Conservation (phyloP, 2,797 vertebrate genomes). For the Onychomys leucogaster region DNA sequence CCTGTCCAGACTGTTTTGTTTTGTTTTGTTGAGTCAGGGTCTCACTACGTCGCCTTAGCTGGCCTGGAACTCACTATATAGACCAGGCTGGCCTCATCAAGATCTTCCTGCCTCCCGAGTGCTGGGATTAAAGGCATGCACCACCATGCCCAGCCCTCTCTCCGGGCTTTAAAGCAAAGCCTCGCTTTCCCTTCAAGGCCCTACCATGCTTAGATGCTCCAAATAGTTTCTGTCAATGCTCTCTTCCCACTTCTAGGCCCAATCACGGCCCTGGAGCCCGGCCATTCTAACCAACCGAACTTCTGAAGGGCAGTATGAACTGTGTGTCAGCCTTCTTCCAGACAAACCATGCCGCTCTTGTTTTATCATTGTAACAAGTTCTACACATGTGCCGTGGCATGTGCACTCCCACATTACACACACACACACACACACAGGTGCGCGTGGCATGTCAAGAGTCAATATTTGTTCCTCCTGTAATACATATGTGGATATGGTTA, state of each 20-base stretch:
- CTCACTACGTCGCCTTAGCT: background rate
- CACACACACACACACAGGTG: too few relatives aligned
- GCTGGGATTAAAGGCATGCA: background rate
- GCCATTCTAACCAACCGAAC: background rate
- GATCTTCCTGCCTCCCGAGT: background rate
- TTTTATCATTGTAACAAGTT: background rate
- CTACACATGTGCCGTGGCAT: background rate
- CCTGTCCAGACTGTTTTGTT: background rate
- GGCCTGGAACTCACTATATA: background rate
- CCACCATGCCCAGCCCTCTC: background rate
- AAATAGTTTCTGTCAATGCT: background rate
- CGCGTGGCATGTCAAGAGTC: background rate
- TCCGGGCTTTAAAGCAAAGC: background rate
- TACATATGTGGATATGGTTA: background rate
- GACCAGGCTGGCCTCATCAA: background rate
- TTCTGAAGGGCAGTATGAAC: background rate
- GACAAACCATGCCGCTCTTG: background rate
- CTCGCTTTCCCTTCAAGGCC: too few relatives aligned
- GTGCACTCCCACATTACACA: background rate
- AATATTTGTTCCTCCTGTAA: background rate
- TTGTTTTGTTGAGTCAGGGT: background rate
- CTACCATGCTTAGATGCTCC: background rate
- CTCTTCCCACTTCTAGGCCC: background rate
- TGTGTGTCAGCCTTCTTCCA: background rate
- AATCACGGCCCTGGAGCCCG: background rate